These are phyloP conservation scores for Rapana venosa DNA, from an alignment of 2,888 invertebrate genomes.

Conservation along the genomic window DNA sequence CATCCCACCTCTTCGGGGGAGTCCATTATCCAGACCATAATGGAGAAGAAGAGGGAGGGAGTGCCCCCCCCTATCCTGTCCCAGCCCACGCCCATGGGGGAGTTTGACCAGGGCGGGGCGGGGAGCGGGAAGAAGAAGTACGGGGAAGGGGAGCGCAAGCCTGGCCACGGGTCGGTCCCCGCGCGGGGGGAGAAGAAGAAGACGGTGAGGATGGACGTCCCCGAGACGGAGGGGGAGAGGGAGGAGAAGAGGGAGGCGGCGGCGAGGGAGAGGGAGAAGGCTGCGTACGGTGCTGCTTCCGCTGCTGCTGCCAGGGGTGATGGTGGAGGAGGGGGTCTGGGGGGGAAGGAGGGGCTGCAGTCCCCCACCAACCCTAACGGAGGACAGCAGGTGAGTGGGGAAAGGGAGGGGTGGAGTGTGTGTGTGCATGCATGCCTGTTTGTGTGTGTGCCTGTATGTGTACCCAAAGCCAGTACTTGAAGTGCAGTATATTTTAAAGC, in stretches of 20 bases:
- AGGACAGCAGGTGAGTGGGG: conserved; percentile 25
- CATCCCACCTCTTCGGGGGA: background rate
- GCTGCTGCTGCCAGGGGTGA: too few relatives aligned
- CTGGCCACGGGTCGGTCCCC: background rate
- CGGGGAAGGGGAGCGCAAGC: background rate
- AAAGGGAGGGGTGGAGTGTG: background rate
- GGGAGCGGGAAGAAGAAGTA: background rate
- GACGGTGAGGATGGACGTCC: conserved; percentile 42
- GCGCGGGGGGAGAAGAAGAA: conserved; percentile 32
- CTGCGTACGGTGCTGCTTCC: background rate
- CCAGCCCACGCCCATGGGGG: conserved; percentile 31
- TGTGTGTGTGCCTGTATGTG: background rate
- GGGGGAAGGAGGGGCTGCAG: conserved; percentile 2
- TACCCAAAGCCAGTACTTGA: background rate
- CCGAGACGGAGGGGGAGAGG: conserved; percentile 40
- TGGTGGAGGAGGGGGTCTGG: background rate
- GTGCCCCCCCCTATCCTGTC: conserved; percentile 27
- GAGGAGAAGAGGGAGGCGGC: conserved; percentile 32
- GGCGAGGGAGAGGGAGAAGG: conserved; percentile 13
- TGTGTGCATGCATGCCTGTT: background rate
- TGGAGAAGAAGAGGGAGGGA: conserved; percentile 26
- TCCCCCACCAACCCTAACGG: conserved; percentile 46
- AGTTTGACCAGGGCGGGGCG: conserved; percentile 25
- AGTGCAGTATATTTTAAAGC: too few relatives aligned
- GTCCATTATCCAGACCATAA: conserved; percentile 11